These are phyloP conservation scores for Rhamphomyia laevipes DNA, from an alignment of 2,888 invertebrate genomes.

Conservation along the genomic window DNA sequence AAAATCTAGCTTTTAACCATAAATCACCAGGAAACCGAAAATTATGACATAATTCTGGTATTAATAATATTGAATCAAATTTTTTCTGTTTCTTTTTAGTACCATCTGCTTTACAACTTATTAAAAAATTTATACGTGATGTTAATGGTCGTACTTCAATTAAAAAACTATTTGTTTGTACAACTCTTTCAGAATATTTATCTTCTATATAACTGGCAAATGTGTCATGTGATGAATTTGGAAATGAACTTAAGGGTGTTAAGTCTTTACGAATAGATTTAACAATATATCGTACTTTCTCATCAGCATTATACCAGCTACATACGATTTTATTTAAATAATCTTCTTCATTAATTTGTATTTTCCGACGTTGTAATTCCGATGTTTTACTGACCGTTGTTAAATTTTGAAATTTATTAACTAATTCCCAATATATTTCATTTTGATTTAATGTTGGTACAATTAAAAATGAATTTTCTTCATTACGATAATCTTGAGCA, in stretches of 20 bases:
- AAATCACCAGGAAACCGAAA: conserved; percentile 59
- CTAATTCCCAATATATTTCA: conserved; percentile 50
- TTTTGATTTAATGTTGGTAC: conserved; percentile 36
- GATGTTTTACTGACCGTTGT: conserved; percentile 35
- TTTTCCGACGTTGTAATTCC: conserved; percentile 39
- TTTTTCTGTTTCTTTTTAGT: conserved; percentile 24
- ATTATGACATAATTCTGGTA: conserved; percentile 78
- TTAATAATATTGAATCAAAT: conserved; percentile 49
- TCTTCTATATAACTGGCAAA: conserved; percentile 64
- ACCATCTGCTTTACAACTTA: conserved; percentile 25
- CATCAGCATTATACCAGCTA: conserved; percentile 65
- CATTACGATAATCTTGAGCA: conserved; percentile 43
- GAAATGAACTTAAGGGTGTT: conserved; percentile 55
- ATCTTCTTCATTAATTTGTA: conserved; percentile 44
- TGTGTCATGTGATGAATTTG: conserved; percentile 41
- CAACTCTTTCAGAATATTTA: conserved; percentile 58
- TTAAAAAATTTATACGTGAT: conserved; percentile 31
- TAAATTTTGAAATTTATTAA: conserved; percentile 40
- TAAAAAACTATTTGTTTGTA: conserved; percentile 53
- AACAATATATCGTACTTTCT: conserved; percentile 51
- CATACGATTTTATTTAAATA: conserved; percentile 67
- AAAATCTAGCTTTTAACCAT: conserved; percentile 72
- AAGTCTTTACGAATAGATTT: conserved; percentile 53
- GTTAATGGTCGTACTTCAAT: conserved; percentile 57
- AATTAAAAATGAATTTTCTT: conserved; percentile 44